phyloP scores from a whole-genome alignment of 2,888 invertebrate genomes.

The Callyntrura sp. region DNA sequence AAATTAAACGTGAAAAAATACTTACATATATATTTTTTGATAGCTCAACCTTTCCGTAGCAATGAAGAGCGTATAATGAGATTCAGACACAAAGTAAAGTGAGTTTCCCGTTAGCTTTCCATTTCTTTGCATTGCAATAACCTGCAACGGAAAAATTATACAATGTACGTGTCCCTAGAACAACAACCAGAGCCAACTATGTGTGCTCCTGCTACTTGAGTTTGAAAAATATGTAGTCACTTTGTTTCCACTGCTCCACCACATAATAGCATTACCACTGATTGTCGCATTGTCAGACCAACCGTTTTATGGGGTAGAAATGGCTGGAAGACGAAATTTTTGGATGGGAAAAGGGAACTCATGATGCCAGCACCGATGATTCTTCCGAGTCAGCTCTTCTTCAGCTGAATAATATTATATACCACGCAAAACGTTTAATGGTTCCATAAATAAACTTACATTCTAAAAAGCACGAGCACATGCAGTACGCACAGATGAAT shows the following conservation, averaged over 20 bases:
- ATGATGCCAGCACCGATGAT: no score
- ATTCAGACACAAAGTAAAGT: no score
- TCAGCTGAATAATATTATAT: conserved; percentile 31
- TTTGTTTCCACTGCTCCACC: not conserved
- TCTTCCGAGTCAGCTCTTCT: conserved; percentile 54
- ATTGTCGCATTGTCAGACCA: conserved; percentile 50
- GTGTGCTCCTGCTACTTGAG: not conserved
- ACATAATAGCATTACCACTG: conserved; percentile 30
- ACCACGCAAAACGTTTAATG: conserved; percentile 64
- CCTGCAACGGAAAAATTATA: not conserved
- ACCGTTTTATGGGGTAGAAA: conserved; percentile 30
- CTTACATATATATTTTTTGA: no score
- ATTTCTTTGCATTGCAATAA: no score
- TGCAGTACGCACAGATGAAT: not conserved
- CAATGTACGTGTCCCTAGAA: not conserved
- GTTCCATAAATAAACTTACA: conserved; percentile 81
- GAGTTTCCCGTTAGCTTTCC: no score
- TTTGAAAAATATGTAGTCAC: not conserved
- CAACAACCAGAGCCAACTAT: not conserved
- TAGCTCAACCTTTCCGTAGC: not conserved
- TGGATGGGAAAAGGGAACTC: no score
- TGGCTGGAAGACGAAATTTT: not conserved
- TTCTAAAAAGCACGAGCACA: conserved; percentile 10
- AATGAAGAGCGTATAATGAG: no score
- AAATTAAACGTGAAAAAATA: no score